Evolutionary conservation across 2,113 vertebrate species (phyloP), one percentile per base, ranked within the genome.

Genomic region (Copsychus sechellarum): DNA sequence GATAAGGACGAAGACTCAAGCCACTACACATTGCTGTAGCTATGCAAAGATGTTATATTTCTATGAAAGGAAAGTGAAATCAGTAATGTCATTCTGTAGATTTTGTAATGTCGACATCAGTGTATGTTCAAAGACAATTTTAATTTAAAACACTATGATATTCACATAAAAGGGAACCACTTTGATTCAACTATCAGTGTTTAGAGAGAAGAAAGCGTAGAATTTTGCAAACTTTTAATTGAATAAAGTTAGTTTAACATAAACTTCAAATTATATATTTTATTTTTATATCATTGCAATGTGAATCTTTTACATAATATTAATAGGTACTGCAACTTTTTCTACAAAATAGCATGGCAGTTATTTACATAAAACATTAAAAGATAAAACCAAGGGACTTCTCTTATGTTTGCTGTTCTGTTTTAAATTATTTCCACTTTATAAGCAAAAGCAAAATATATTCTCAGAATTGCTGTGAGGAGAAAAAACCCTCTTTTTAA

Each of bases 351-450:
- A 89, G 26, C 58, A 38, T 58, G 81, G 74, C 43, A 93, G 19
- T 40, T 96, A 83, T 74, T 94, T 90, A 73, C 43, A 66, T 83
- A 60, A 93, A 91, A 65, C 40, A 62, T 86, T 62, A 88, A 82
- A 85, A 62, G 38, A 60, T 90, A 80, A 80, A 90, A 51, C 13
- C 26, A 53, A 42, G 11, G 9, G 19, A 24, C 28, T 88, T 90
- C 38, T 91, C 51, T 77, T 91, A 31, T 0, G 0, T 78, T 94
- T 79, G 29, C 65, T 54, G 23, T 88, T 28, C 47, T 69, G 24
- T 69, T 91, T 92, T 92, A 86, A 76, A 83, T 86, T 70, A 70
- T 70, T 93, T 89, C 51, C 4, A 1, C 42, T 89, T 54, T 26
- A 43, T 43, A 66, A 86, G 70, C 26, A 65, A 93, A 93, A 88